A percentile compares a stretch with the other conserved stretches of the same genome.
Conservation (phyloP, 2,888 invertebrate species). For the Eupithecia centaureata region DNA sequence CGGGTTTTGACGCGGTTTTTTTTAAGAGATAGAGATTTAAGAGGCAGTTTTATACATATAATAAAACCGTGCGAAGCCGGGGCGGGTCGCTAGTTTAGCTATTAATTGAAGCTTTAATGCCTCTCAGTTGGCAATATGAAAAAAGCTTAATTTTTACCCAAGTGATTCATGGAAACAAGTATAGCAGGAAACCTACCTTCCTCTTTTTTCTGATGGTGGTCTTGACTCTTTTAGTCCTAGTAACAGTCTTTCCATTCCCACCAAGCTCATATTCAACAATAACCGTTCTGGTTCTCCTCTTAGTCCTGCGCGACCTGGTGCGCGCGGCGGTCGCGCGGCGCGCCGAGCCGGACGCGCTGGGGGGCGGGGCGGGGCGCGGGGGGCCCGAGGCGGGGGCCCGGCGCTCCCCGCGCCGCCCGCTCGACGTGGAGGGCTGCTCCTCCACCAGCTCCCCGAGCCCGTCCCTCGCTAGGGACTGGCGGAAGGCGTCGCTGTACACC, state of each 20-base stretch:
- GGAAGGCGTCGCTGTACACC: background rate
- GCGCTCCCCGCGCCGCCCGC: conserved; percentile 10
- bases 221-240: conserved; percentile 78
- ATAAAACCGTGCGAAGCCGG: too few species aligned
- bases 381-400: conserved; percentile 2
- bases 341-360: conserved; percentile 15
- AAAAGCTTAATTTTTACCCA: background rate
- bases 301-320: conserved; percentile 53
- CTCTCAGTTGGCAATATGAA: background rate
- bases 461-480: conserved; percentile 36
- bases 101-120: background rate
- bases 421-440: conserved; percentile 17
- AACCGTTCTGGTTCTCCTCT: conserved; percentile 82
- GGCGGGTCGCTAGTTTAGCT: too few species aligned
- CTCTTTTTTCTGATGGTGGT: conserved; percentile 68
- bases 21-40: too few species aligned
- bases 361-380: conserved; percentile 28
- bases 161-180: background rate
- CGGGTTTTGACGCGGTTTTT: too few species aligned
- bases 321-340: conserved; percentile 30
- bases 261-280: conserved; percentile 87
- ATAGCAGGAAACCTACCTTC: conserved; percentile 53
- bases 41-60: too few species aligned
- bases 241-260: conserved; percentile 85
- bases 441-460: conserved; percentile 27